Base-by-base conservation (phyloP, 2,113 vertebrate species). In the Prunella himalayana region DNA sequence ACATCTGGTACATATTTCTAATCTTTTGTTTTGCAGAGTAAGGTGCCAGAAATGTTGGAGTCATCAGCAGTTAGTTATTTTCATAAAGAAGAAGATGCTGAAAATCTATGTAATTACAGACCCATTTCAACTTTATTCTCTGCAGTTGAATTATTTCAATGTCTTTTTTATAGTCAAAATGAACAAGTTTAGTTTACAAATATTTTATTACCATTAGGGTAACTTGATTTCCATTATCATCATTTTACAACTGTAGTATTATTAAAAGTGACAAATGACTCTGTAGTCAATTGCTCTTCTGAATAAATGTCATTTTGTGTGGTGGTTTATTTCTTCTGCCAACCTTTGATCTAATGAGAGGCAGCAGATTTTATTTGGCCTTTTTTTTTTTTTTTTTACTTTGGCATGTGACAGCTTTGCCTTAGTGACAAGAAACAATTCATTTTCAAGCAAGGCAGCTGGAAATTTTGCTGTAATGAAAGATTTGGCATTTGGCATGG, bases 71-170 rank as follows among this genome's bases (percentile, higher is more conserved):
- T 90, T 97, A 88, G 90, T 89, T 97, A 81, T 95, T 95, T 96
- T 94, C 87, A 93, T 91, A 96, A 97, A 86, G 65, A 63, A 96
- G 93, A 79, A 86, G 78, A 94, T 92, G 92, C 92, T 94, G 92
- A 97, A 97, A 97, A 93, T 95, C 82, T 95, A 51, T 97, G 92
- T 97, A 97, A 98, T 98, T 98, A 98, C 87, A 97, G 79, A 61
- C 64, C 86, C 65, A 95, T 97, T 98, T 97, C 95, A 97, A 90
- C 98, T 98, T 97, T 96, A 94, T 90, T 96, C 94, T 95, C 95
- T 85, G 94, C 94, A 95, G 92, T 97, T 97, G 97, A 95, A 97
- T 97, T 97, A 98, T 97, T 98, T 97, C 93, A 96, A 88, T 97
- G 90, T 92, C 86, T 97, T 76, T 96, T 97, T 92, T 96, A 94